Evolutionary conservation across 2,888 invertebrate species (phyloP), one percentile per base, ranked within the genome.

Genomic region (Hipparchia semele): DNA sequence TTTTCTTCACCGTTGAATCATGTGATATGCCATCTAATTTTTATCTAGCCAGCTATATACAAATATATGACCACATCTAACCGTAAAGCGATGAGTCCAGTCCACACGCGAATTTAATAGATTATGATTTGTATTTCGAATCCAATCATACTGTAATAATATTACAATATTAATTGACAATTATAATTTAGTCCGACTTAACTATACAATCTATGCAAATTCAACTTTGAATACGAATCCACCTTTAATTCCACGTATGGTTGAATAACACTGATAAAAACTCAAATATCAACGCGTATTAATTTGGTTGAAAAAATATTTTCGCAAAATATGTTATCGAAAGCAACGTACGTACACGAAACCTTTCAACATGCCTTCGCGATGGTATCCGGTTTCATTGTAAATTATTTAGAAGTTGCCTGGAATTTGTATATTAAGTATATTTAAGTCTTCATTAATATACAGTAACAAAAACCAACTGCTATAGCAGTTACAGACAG

Each of bases 331-430:
- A 49, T 51, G 9, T 23, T n/a, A 65, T 51, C 10, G 5, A 65
- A 65, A 53, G 51, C 51, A 33, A 65, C 51, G 23, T 51, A 65
- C 51, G 23, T 51, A 65, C 51, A 53, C 23, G 65, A 65, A 51
- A 65, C 65, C 65, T 33, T 53, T 33, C 23, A 65, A 65, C 23
- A 33, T 65, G 49, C 64, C 23, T 49, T 23, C 13, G 8, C 54
- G 79, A 84, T 85, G 88, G 87, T 89, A 90, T 89, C 87, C 87
- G 90, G 82, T 85, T 81, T 80, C 79, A 87, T 84, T 80, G 89
- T 91, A 91, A 91, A 90, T 92, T 91, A 91, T 89, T 88, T 86
- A 90, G 89, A 88, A 90, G 87, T 89, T 87, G 86, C 85, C 84
- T 83, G 85, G 88, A 59, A 89, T 89, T 89, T 90, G 88, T 87